Evolutionary conservation across 2,797 vertebrate species (phyloP), one percentile per base, ranked within the genome.

Genomic region (Xenentodon cancila): DNA sequence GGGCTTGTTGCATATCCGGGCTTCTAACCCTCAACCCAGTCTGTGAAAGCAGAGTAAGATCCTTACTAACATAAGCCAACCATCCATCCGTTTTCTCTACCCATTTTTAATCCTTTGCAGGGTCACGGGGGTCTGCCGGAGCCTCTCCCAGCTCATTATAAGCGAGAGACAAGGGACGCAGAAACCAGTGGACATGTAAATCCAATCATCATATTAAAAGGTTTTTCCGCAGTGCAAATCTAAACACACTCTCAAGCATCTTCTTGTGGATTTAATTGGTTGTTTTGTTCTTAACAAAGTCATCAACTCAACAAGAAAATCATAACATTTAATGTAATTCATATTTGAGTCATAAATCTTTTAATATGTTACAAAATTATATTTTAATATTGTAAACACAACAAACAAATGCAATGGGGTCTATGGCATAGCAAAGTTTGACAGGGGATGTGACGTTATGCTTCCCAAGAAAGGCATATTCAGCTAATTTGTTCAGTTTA

Each of bases 281-380:
- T 79, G 58, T 70, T 70, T 87, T 53, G 73, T 80, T 37, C 76
- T 75, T 75, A 87, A 92, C 82, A 91, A 88, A 91, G 80, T 85
- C 70, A 68, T 88, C 59, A 89, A 73, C 75, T 85, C 75, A 85
- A 85, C 84, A 89, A 89, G 71, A 79, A 91, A 91, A 85, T 85
- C 60, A 81, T 75, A 88, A 91, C 90, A 91, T 86, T 85, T 88
- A 82, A 89, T 83, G 87, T 84, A 76, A 81, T 86, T 88, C 80
- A 79, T 82, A 78, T 89, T 86, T 78, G 77, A 87, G 70, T 88
- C 79, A 73, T 81, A 81, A 68, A 81, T 77, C 60, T 82, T 86
- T 86, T 55, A 88, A 83, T 86, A 92, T 87, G 85, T 89, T 88
- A 91, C 82, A 92, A 90, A 91, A 88, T 82, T 75, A 76, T 64